These are phyloP conservation scores for Hybos culiciformis DNA, from an alignment of 2,888 invertebrate species.

Conservation along the genomic window DNA sequence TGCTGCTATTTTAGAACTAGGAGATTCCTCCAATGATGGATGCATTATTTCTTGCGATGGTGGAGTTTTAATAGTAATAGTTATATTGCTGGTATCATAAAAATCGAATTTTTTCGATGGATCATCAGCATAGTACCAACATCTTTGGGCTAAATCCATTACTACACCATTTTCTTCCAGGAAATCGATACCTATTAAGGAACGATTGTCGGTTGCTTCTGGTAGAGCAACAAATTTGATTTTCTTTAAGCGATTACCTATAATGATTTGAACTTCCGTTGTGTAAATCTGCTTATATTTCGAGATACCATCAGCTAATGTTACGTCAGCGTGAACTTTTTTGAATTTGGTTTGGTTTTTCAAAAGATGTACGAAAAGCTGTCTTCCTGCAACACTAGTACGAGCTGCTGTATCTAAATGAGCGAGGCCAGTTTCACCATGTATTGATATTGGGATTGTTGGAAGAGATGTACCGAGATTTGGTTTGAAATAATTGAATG, in stretches of 20 bases:
- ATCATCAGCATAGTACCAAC: background rate
- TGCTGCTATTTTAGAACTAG: background rate
- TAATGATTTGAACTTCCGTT: conserved; percentile 1
- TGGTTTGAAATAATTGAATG: conserved; percentile 4
- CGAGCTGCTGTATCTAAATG: no score
- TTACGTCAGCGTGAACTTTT: background rate
- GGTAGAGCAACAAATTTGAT: conserved; percentile 3
- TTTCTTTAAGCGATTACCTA: conserved; percentile 3
- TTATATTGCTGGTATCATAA: background rate
- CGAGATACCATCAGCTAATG: conserved; percentile 4
- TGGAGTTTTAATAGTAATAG: no score
- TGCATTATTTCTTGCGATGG: no score
- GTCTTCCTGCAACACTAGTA: conserved; percentile 6
- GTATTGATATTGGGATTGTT: background rate
- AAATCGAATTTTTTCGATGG: background rate
- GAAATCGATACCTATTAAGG: conserved; percentile 2
- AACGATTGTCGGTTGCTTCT: background rate
- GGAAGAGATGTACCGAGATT: background rate
- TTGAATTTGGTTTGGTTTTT: conserved; percentile 2
- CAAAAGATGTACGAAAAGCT: conserved; percentile 1
- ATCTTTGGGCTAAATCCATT: background rate
- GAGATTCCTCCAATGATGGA: background rate
- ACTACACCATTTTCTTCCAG: background rate
- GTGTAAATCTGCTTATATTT: conserved; percentile 4
- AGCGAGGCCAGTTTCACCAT: conserved; percentile 2